phyloP scores from a whole-genome alignment of 2,113 vertebrate genomes.

The Chrysemys picta region DNA sequence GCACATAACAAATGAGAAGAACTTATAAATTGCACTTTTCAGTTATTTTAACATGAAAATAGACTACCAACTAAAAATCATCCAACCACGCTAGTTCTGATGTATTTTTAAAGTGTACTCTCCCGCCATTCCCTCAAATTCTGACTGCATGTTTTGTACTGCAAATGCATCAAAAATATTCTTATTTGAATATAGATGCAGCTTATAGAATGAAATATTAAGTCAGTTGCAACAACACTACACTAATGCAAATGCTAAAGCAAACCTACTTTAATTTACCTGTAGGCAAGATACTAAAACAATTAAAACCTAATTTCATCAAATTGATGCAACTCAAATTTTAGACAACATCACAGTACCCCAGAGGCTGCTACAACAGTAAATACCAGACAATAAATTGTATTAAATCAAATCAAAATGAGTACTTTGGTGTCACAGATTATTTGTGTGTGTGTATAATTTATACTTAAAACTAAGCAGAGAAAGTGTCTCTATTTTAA shows the following conservation, averaged over 20 bases:
- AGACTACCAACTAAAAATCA: neutral
- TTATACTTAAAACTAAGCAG: neutral
- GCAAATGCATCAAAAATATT: neutral
- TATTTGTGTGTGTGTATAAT: conserved; percentile 1
- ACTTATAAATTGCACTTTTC: neutral
- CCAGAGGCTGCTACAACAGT: neutral
- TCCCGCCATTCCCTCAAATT: too few species aligned
- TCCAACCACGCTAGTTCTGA: neutral
- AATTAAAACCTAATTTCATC: conserved; percentile 19
- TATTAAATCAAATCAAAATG: conserved; percentile 19
- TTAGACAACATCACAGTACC: neutral
- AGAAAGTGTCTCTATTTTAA: neutral
- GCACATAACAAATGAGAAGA: neutral
- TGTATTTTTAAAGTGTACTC: neutral
- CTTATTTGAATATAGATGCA: conserved; percentile 11
- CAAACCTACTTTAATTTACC: neutral
- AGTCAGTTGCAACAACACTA: conserved; percentile 20
- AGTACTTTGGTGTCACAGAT: neutral
- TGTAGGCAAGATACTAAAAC: conserved; percentile 4
- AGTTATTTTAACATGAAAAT: neutral
- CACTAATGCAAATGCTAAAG: conserved; percentile 21
- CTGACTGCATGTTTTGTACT: neutral
- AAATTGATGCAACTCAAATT: neutral
- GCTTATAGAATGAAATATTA: conserved; percentile 3
- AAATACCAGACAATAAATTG: conserved; percentile 18